These are phyloP conservation scores for Machaerirhynchus nigripectus DNA, from an alignment of 2,113 vertebrate genomes.

Conservation along the genomic window DNA sequence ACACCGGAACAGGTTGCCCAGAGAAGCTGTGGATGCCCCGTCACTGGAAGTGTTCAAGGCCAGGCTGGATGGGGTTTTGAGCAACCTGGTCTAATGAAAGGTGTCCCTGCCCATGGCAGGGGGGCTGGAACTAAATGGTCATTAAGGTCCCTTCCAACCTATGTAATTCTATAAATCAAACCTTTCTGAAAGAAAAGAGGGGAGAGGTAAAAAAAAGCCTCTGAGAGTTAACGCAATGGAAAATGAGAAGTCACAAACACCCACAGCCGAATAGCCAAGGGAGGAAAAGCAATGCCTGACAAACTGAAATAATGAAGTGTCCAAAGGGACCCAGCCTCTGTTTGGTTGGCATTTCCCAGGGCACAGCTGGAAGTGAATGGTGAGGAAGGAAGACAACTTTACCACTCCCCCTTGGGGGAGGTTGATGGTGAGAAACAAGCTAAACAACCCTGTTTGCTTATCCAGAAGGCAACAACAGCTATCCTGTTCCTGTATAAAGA, in stretches of 20 bases:
- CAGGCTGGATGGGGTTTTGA: neutral
- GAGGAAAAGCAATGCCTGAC: neutral
- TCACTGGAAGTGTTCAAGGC: neutral
- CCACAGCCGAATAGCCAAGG: neutral
- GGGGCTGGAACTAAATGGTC: neutral
- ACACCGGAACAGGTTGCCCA: neutral
- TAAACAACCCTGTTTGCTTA: neutral
- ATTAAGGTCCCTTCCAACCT: neutral
- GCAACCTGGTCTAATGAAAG: neutral
- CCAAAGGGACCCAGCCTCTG: neutral
- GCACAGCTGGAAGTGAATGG: neutral
- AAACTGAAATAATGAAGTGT: conserved; percentile 37
- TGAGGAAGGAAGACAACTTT: neutral
- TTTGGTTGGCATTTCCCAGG: neutral
- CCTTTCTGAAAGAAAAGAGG: neutral
- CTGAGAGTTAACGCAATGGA: neutral
- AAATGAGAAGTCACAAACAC: conserved; percentile 32
- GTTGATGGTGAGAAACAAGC: neutral
- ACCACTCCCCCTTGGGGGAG: neutral
- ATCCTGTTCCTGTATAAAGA: neutral
- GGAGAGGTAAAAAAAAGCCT: neutral
- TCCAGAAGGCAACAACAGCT: neutral
- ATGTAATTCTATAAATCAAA: neutral
- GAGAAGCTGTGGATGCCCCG: neutral
- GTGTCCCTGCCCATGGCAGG: neutral